Evolutionary conservation across 2,113 vertebrate genomes (phyloP), one percentile per base, ranked within the genome.

Genomic region (Meleagris gallopavo): DNA sequence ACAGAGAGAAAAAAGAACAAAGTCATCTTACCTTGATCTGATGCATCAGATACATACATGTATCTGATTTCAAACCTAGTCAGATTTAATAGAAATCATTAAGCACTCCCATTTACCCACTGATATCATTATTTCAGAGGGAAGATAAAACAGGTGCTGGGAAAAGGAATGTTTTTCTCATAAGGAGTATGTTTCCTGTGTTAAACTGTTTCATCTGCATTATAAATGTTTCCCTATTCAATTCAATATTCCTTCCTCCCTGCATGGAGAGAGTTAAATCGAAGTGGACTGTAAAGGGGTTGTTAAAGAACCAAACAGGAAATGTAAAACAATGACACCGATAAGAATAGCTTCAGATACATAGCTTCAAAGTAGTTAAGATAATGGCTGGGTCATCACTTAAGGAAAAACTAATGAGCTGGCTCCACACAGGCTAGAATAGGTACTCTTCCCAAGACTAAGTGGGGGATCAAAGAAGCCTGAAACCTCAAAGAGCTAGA

Each of bases 391-490:
- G 90, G 88, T 78, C 90, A 80, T 86, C 94, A 6, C 90, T 90
- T 6, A 66, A 21, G 74, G 78, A n/a, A 80, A 12, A 89, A 69
- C 85, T 88, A 70, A 95, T 38, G 93, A 91, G 79, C 92, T 50
- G 90, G 82, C 90, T 96, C 96, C 90, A 19, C 40, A 75, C 64
- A 2, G 88, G 60, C 92, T 54, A 61, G 7, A 25, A 2, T 21
- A 11, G 50, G 11, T 72, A 6, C 83, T n/a, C 76, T 81, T 46
- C 86, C 88, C 86, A 52, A 84, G 92, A 55, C 89, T 83, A 25
- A 94, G 83, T 12, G 67, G 6, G 34, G 52, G 65, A 95, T 96
- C 96, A 95, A 96, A 96, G 90, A 3, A 71, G 41, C 85, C 69
- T 40, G 15, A 90, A 93, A 55, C 60, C 95, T 93, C 94, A 91